Evolutionary conservation across 1,140 invertebrate genomes (phyloP).

Genomic region (Chionoecetes opilio): DNA sequence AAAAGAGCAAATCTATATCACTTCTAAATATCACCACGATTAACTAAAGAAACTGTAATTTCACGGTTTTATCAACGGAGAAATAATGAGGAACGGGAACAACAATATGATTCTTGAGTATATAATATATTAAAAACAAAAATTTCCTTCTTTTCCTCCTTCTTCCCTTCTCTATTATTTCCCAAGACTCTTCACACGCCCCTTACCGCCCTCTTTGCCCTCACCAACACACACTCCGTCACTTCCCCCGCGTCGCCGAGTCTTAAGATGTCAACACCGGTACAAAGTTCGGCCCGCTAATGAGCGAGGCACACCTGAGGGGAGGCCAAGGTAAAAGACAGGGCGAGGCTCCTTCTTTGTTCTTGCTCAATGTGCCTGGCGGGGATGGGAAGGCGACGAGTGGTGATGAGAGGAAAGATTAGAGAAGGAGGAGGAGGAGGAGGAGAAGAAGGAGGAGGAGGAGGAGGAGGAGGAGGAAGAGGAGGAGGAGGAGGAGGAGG

Average conservation of each 20-base stretch:
- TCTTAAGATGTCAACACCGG: constrained; percentile 30
- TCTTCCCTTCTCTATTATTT: neutral
- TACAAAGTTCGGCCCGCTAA: neutral
- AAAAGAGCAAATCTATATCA: too few species aligned
- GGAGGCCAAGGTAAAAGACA: neutral
- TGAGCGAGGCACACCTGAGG: neutral
- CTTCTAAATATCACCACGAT: too few species aligned
- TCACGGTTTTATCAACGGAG: too few species aligned
- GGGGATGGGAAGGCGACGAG: neutral
- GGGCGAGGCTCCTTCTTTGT: neutral
- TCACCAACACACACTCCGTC: neutral
- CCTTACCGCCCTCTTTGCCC: neutral
- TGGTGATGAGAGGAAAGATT: neutral
- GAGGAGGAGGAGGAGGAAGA: neutral
- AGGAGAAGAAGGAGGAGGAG: neutral
- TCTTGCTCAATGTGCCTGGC: neutral
- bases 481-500: too few species aligned
- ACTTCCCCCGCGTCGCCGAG: neutral
- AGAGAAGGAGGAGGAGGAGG: neutral
- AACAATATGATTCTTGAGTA: too few species aligned
- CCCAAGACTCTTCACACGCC: neutral
- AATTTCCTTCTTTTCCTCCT: too few species aligned
- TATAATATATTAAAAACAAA: too few species aligned
- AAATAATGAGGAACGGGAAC: too few species aligned
- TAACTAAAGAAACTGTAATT: too few species aligned